Conservation (phyloP, 2,888 invertebrate species). For the Epicampocera succincta region DNA sequence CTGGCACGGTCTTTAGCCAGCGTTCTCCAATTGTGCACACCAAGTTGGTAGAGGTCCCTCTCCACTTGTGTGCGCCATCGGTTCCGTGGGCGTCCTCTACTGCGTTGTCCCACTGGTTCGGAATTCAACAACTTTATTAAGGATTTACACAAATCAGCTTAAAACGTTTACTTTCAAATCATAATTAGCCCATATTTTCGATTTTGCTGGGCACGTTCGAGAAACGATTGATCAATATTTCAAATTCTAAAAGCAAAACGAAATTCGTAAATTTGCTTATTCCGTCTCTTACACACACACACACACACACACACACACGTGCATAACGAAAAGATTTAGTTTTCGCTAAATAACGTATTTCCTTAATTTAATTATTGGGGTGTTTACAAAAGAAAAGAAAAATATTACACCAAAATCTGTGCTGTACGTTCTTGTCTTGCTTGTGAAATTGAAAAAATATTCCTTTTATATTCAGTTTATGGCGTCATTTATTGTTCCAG, state of each 20-base stretch:
- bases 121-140: no score
- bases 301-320: background rate
- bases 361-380: slow-evolving; percentile 53
- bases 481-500: no score
- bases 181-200: background rate
- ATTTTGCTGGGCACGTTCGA: background rate
- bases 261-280: slow-evolving; percentile 48
- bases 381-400: background rate
- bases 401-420: slow-evolving; percentile 20
- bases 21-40: no score
- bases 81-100: no score
- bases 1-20: no score
- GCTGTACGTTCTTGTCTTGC: no score
- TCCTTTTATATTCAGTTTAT: background rate
- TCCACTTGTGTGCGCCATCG: no score
- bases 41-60: no score
- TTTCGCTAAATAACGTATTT: slow-evolving; percentile 12
- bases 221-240: slow-evolving; percentile 49
- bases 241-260: slow-evolving; percentile 16
- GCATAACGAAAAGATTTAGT: background rate
- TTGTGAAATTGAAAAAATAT: no score
- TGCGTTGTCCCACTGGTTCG: no score
- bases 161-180: no score
- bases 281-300: background rate
- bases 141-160: no score